phyloP scores from a whole-genome alignment of 2,113 vertebrate genomes.

The Sylvia atricapilla region DNA sequence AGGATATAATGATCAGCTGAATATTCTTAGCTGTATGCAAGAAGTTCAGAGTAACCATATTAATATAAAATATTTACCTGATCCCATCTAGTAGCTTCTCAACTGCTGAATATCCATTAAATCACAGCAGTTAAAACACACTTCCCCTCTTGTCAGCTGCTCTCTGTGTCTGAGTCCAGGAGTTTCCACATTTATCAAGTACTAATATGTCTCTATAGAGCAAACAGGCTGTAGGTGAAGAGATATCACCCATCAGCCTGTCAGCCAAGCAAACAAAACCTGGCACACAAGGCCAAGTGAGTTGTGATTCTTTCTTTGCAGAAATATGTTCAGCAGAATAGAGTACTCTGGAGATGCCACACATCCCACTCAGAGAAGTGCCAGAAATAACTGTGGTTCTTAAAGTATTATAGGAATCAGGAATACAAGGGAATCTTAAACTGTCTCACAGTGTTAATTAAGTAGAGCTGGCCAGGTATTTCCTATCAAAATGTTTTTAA shows the following conservation, averaged over 20 bases:
- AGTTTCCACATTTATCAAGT: not conserved
- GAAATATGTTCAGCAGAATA: not conserved
- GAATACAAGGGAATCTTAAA: not conserved
- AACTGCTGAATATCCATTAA: not conserved
- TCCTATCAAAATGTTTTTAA: not conserved
- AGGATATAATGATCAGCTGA: not conserved
- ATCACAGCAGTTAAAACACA: not conserved
- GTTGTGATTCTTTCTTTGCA: not conserved
- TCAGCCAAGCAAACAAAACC: not conserved
- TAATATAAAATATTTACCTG: not conserved
- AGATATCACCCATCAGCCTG: not conserved
- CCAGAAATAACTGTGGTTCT: not conserved
- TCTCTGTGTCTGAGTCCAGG: not conserved
- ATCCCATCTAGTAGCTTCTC: not conserved
- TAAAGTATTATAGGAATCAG: not conserved
- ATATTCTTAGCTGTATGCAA: not conserved
- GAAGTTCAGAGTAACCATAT: not conserved
- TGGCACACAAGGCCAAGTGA: not conserved
- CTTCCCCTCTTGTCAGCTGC: not conserved
- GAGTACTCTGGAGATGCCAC: not conserved
- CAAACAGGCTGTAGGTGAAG: not conserved
- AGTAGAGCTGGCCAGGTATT: not conserved
- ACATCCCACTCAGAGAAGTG: accelerated
- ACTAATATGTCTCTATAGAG: not conserved
- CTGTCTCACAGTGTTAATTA: not conserved